Conservation (phyloP, 2,113 vertebrate genomes). For the Nycticebus coucang region DNA sequence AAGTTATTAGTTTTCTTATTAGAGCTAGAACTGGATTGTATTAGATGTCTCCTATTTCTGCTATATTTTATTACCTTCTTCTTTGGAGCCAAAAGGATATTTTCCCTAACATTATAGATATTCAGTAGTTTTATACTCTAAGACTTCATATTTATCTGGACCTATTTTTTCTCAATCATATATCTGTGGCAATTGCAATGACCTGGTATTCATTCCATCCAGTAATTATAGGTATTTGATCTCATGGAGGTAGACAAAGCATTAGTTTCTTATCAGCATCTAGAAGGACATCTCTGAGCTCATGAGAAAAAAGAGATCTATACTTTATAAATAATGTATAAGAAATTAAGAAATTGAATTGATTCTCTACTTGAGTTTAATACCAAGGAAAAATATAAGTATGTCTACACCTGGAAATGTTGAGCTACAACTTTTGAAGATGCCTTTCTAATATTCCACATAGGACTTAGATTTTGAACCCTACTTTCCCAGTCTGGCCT, state of each 20-base stretch:
- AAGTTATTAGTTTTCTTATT: background rate
- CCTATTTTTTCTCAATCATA: background rate
- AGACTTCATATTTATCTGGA: background rate
- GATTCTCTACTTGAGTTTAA: background rate
- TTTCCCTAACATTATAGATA: background rate
- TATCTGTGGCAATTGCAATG: constrained; percentile 57
- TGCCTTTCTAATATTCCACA: background rate
- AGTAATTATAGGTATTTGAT: background rate
- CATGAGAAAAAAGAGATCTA: background rate
- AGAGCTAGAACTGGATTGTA: background rate
- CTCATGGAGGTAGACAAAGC: background rate
- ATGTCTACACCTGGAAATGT: background rate
- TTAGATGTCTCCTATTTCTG: background rate
- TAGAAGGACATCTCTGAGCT: background rate
- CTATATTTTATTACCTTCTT: background rate
- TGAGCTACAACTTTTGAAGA: background rate
- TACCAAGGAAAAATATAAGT: background rate
- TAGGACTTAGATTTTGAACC: background rate
- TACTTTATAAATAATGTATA: background rate
- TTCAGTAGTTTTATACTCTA: background rate
- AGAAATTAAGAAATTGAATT: background rate
- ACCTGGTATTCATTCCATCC: background rate
- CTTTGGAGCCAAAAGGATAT: background rate
- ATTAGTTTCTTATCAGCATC: background rate
- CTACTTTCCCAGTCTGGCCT: background rate